Base-by-base conservation (phyloP, 2,113 vertebrate species). In the Natator depressus region DNA sequence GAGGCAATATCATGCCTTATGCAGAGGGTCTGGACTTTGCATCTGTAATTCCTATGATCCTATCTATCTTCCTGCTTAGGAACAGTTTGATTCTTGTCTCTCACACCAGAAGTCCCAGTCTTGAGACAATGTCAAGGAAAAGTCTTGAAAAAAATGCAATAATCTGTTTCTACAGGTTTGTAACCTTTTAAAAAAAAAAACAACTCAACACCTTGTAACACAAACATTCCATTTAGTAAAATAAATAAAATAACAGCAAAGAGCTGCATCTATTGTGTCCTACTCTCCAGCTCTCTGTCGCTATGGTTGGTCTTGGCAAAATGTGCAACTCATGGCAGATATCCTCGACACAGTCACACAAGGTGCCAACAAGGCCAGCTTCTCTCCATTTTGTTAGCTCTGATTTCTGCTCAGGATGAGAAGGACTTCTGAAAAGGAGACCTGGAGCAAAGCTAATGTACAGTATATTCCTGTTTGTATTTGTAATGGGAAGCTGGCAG, bases 111-210 rank as follows among this genome's bases (percentile, higher is more conserved):
- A 20, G 5, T 19, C 31, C 49, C 65, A 10, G 38, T 22, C 83
- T 55, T 0, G 2, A 16, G 27, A 1, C 1, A 35, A n/a, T 29
- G 25, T 29, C 7, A 29, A 35, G 55, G 29, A 20, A 22, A 10
- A 29, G 10, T 29, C 16, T 5, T 22, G 2, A 22, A 46, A 1
- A 1, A 20, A 59, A 17, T 19, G 80, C 3, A 16, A 29, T 10
- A 27, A 17, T 11, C 38, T 35, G 19, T 11, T 38, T 27, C n/a
- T 9, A 35, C 20, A 27, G n/a, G 9, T 20, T 10, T 12, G n/a
- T 19, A 12, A 55, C 27, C 7, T 7, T 19, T 16, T 53, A 12
- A 4, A 8, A 47, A 0, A 47, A 0, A 17, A 19, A 5, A 3
- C 50, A n/a, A 19, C 31, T 17, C 42, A 69, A 17, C 5, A 5